phyloP scores from a whole-genome alignment of 2,888 invertebrate genomes.

The Microctonus brassicae region DNA sequence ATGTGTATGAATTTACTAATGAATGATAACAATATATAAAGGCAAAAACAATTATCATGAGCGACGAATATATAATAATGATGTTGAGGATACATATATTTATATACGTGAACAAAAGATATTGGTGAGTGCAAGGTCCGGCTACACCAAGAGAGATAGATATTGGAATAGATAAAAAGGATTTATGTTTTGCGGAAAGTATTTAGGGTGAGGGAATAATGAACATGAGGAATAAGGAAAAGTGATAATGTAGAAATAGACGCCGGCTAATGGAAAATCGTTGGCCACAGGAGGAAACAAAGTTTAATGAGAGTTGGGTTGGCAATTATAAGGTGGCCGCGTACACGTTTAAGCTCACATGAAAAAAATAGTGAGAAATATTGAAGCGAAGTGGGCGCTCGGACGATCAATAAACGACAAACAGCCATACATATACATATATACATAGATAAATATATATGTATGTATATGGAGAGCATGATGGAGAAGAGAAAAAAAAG shows the following conservation, averaged over 20 bases:
- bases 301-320: neutral
- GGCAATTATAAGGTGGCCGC: slow-evolving; percentile 1
- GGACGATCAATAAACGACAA: slow-evolving; percentile 22
- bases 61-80: slow-evolving; percentile 60
- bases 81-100: slow-evolving; percentile 42
- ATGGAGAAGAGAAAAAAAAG: neutral
- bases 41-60: neutral
- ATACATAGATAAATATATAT: neutral
- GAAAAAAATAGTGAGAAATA: slow-evolving; percentile 5
- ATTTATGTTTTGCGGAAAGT: too few relatives aligned
- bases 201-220: neutral
- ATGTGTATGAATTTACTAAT: neutral
- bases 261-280: slow-evolving; percentile 8
- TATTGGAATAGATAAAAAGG: neutral
- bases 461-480: neutral
- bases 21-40: neutral
- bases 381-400: slow-evolving; percentile 1
- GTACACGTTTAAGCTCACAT: slow-evolving; percentile 22
- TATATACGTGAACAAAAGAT: slow-evolving; percentile 37
- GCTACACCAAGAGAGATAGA: slow-evolving; percentile 63
- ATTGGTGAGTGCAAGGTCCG: slow-evolving; percentile 66
- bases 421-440: neutral
- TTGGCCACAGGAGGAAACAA: slow-evolving; percentile 8
- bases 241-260: slow-evolving; percentile 12
- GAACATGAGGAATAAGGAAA: neutral